Base-by-base conservation (phyloP, 2,888 invertebrate species). In the Hecatera dysodea region DNA sequence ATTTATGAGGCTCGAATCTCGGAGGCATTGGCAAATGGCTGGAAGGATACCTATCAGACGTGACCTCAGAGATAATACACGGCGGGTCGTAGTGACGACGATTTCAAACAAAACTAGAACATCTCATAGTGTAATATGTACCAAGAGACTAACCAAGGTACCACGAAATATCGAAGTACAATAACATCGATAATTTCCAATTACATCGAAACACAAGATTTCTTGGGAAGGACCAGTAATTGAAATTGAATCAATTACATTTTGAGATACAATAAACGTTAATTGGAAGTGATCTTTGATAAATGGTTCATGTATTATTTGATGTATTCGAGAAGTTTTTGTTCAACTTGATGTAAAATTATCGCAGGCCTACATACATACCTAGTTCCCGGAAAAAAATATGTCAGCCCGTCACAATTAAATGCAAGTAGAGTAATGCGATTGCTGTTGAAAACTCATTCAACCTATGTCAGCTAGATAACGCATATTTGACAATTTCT, bases 101-200 rank as follows among this genome's bases (percentile, higher is more conserved):
- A 87, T 88, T 88, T 86, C 81, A 86, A 88, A 87, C 85, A 87
- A 85, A 89, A 86, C 87, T 83, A 64, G 68, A 78, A 82, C 83
- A 87, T 87, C 82, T 82, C 86, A 72, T 83, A 84, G 82, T 86
- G 82, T 88, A 86, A 90, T 88, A 84, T 76, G 77, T 67, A 81
- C 71, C 79, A 57, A 52, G 85, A 84, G 83, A 84, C 82, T 81
- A 27, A 33, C 36, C 42, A 17, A 36, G 64, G 68, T 87, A 86
- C 86, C 60, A 77, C 12, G 60, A 73, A 60, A 76, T 77, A 55
- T 79, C 82, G 82, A 82, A 57, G 17, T 39, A 59, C 22, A 29
- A n/a, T 42, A 24, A 42, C 61, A 19, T 17, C 7, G 17, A 66
- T 61, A 42, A 57, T 62, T 73, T 62, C 53, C 36, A 73, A 61